These are phyloP conservation scores for Labrus mixtus DNA, from an alignment of 2,113 vertebrate genomes.

Conservation along the genomic window DNA sequence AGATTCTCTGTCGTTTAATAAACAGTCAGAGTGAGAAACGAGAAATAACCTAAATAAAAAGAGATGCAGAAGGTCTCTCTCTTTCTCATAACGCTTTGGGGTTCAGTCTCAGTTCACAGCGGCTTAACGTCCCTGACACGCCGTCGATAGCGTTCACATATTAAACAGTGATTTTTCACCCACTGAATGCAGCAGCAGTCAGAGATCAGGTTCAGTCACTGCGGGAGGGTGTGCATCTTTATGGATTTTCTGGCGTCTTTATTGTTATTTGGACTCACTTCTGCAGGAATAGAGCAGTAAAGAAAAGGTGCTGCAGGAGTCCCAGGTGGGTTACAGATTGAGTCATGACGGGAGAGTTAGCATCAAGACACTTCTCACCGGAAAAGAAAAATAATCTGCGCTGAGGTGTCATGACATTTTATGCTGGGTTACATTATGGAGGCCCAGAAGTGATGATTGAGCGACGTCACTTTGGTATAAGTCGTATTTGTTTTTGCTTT, in stretches of 20 bases:
- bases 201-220: not conserved
- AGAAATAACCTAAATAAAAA: not conserved
- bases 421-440: too few relatives aligned
- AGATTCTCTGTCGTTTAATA: not conserved
- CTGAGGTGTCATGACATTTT: too few relatives aligned
- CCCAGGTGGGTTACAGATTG: not conserved
- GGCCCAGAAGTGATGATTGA: too few relatives aligned
- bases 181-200: not conserved
- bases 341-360: not conserved
- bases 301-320: not conserved
- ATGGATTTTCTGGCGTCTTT: not conserved
- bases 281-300: not conserved
- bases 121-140: conserved; percentile 10
- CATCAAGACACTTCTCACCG: not conserved
- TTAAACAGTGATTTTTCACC: conserved; percentile 21
- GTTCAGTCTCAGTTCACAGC: conserved; percentile 60
- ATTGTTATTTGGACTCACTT: not conserved
- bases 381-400: too few relatives aligned
- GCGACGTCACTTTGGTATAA: too few relatives aligned
- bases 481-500: too few relatives aligned
- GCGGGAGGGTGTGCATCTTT: not conserved
- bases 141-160: conserved; percentile 35
- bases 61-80: not conserved
- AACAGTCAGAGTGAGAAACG: conserved; percentile 4
- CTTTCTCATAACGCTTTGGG: conserved; percentile 2